Evolutionary conservation across 2,888 invertebrate species (phyloP), one percentile per base, ranked within the genome.

Genomic region (Scaptomyza flava): DNA sequence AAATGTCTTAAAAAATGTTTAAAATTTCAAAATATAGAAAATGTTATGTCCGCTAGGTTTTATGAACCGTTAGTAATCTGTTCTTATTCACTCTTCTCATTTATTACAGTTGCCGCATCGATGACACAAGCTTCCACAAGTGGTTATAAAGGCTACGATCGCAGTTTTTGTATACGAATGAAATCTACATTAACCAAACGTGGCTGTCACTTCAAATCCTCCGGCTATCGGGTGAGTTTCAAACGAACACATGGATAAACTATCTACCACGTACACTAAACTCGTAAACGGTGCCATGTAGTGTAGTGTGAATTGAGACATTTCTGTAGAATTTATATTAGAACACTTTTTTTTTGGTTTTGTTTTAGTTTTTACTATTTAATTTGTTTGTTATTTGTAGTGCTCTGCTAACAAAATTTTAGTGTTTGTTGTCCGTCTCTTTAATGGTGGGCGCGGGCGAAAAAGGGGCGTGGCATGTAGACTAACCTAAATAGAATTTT

Each of bases 171-270:
- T 92, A 94, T 99, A 51, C 94, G 99, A 78, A 99, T 99, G 98
- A 99, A 99, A 92, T 99, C 99, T 59, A 99, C 99, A 0, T 93
- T 99, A 70, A 98, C 99, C 52, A 99, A 99, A 93, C 94, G 99
- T 89, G 99, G 99, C 66, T 99, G 98, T 91, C 98, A 98, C 92
- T 98, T 98, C 93, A 98, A 98, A 92, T 98, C 98, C 41, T 98
- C 98, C 74, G 98, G 98, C 92, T 98, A 98, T 92, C 94, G 98
- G 94, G 98, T 98, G 94, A 95, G 96, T 93, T 51, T 36, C 34
- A 23, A 8, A 3, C 3, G 14, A 27, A 43, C 43, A 34, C 11
- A 9, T 17, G 20, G 3, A 14, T 7, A 51, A 51, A 51, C n/a
- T 11, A 20, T 11, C n/a, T 11, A 36, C n/a, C n/a, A 34, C 36